Percentiles rank a stretch among this genome's conserved stretches.
Evolutionary conservation across 2,888 invertebrate genomes (phyloP).

Genomic region (Chouioia cunea): DNA sequence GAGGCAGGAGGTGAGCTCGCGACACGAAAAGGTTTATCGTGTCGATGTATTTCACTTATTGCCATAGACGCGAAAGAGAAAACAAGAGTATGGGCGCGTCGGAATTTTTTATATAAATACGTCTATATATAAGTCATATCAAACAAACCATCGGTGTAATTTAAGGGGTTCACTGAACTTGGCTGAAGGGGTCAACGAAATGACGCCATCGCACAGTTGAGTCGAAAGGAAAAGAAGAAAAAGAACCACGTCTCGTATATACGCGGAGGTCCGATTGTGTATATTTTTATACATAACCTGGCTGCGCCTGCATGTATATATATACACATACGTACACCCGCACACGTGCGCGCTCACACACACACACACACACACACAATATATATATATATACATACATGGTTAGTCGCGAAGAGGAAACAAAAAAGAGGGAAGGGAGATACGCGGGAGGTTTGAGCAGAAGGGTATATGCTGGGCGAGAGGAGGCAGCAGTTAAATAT

Average conservation of each 20-base stretch:
- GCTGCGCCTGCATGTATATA: background rate
- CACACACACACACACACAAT: background rate
- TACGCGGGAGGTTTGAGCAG: background rate
- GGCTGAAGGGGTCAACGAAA: slow-evolving; percentile 12
- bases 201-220: slow-evolving; percentile 25
- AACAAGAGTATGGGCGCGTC: background rate
- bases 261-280: slow-evolving; percentile 6
- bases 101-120: slow-evolving; percentile 18
- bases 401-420: slow-evolving; percentile 7
- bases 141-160: slow-evolving; percentile 33
- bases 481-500: slow-evolving; percentile 45
- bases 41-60: too few species aligned
- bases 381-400: slow-evolving; percentile 15
- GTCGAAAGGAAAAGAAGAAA: slow-evolving; percentile 9
- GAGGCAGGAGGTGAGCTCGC: too few species aligned
- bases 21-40: too few species aligned
- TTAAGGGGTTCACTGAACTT: slow-evolving; percentile 37
- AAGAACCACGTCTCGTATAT: background rate
- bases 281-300: slow-evolving; percentile 25
- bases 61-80: too few species aligned
- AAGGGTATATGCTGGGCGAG: slow-evolving; percentile 17
- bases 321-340: background rate
- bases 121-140: slow-evolving; percentile 25
- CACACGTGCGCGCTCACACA: background rate
- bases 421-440: slow-evolving; percentile 4